A percentile compares a stretch with the other conserved stretches of the same genome.
Evolutionary conservation across 2,888 invertebrate species (phyloP).

Genomic region (Netelia virgata): DNA sequence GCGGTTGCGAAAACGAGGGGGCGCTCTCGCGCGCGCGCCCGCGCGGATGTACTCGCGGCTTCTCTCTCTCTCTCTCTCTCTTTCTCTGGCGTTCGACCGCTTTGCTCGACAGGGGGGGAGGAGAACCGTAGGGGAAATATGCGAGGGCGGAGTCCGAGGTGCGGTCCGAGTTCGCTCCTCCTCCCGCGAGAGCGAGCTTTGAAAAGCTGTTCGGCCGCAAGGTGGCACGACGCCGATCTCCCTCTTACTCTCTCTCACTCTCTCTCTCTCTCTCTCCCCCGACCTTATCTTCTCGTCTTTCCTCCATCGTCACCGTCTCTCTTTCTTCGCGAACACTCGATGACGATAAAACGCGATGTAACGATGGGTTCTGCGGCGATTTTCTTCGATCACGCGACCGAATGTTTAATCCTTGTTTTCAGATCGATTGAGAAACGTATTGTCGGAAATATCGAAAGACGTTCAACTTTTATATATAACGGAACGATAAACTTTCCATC

Average conservation of each 20-base stretch:
- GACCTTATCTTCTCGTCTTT: background rate
- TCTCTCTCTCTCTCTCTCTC: constrained; percentile 47
- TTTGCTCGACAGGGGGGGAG: constrained; percentile 66
- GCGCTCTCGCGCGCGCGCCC: constrained; percentile 55
- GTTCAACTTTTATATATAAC: background rate
- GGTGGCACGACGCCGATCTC: constrained; percentile 69
- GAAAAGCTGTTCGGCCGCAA: constrained; percentile 73
- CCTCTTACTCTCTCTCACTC: constrained; percentile 12
- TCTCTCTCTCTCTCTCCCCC: constrained; percentile 23
- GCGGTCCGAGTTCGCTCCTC: constrained; percentile 79
- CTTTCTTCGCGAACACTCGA: constrained; percentile 6
- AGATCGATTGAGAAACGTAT: constrained; percentile 10
- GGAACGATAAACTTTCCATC: constrained; percentile 28
- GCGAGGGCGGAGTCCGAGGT: constrained; percentile 83
- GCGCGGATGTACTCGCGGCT: constrained; percentile 62
- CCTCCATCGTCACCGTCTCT: constrained; percentile 42
- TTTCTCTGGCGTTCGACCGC: constrained; percentile 10
- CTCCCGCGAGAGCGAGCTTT: constrained; percentile 80
- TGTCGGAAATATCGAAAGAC: background rate
- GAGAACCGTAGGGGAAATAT: constrained; percentile 65
- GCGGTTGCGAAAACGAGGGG: constrained; percentile 51
- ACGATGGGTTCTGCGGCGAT: background rate
- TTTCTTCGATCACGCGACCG: background rate
- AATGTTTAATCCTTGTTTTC: constrained; percentile 38
- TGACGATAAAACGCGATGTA: constrained; percentile 27